These are phyloP conservation scores for Upupa epops DNA, from an alignment of 2,113 vertebrate genomes.

Conservation along the genomic window DNA sequence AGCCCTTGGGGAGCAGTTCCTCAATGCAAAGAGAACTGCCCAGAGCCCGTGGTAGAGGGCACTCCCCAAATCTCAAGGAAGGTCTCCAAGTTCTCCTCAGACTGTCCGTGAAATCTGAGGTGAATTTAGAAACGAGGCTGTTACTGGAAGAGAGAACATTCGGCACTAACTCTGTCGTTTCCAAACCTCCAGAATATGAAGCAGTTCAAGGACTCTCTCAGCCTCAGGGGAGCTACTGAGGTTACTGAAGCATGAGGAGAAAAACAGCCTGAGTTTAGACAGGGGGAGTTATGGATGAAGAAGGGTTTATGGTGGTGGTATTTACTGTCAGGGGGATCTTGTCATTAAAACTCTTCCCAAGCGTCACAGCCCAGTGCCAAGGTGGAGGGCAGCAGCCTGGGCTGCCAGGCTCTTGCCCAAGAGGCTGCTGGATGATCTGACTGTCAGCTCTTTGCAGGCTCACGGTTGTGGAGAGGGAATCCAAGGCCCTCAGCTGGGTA, in stretches of 20 bases:
- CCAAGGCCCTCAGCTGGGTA: neutral
- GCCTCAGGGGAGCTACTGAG: conserved; percentile 16
- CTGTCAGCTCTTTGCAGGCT: neutral
- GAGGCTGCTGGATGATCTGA: neutral
- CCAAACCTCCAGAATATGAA: conserved; percentile 22
- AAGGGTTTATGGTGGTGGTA: neutral
- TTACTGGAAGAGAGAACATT: neutral
- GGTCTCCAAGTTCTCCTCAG: neutral
- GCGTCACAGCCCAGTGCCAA: neutral
- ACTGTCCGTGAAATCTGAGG: neutral
- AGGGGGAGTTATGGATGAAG: neutral
- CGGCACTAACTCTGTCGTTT: neutral
- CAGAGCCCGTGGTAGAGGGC: neutral
- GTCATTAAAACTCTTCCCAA: neutral
- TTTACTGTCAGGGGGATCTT: neutral
- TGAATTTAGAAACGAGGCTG: neutral
- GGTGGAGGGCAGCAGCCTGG: neutral
- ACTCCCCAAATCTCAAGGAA: neutral
- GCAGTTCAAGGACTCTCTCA: conserved; percentile 55
- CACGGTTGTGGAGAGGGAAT: accelerated
- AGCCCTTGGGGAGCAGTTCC: neutral
- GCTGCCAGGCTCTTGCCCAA: neutral
- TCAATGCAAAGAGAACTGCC: neutral
- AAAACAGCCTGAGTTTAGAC: neutral
- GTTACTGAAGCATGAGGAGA: conserved; percentile 12